These are phyloP conservation scores for Xylocopa sonorina DNA, from an alignment of 1,140 invertebrate genomes.

Conservation along the genomic window DNA sequence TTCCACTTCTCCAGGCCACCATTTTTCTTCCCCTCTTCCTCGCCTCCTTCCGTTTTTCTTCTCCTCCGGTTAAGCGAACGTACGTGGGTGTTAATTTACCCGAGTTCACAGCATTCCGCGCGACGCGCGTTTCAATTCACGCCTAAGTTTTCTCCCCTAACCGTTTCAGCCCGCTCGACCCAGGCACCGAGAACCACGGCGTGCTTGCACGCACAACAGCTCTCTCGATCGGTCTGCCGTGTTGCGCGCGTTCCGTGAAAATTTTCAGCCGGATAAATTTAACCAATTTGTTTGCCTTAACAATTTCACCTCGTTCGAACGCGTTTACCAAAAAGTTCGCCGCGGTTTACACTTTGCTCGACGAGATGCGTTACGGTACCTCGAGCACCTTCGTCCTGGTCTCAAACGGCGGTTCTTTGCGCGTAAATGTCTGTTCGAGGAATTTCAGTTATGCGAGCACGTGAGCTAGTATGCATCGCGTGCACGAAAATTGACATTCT, in stretches of 20 bases:
- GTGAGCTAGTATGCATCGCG: no score
- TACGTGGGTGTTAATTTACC: slow-evolving; percentile 40
- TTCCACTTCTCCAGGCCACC: no score
- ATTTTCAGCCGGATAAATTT: slow-evolving; percentile 5
- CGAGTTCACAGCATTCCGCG: slow-evolving; percentile 46
- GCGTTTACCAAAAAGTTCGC: neutral
- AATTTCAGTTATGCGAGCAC: no score
- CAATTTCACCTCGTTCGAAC: neutral
- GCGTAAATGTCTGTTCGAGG: no score
- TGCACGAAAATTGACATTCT: no score
- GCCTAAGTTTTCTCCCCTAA: slow-evolving; percentile 40
- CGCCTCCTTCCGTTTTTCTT: neutral
- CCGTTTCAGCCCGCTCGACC: neutral
- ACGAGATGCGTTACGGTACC: no score
- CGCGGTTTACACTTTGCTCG: neutral
- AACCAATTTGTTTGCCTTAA: neutral
- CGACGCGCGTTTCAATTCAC: slow-evolving; percentile 40
- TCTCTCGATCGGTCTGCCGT: neutral
- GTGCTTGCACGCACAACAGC: no score
- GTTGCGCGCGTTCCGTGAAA: neutral
- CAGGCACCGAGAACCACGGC: neutral
- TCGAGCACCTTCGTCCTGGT: no score
- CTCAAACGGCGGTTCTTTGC: no score
- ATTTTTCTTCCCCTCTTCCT: neutral
- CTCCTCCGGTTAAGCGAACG: slow-evolving; percentile 5